Base-by-base conservation (phyloP, 1,140 invertebrate species). In the Drosophila obscura region DNA sequence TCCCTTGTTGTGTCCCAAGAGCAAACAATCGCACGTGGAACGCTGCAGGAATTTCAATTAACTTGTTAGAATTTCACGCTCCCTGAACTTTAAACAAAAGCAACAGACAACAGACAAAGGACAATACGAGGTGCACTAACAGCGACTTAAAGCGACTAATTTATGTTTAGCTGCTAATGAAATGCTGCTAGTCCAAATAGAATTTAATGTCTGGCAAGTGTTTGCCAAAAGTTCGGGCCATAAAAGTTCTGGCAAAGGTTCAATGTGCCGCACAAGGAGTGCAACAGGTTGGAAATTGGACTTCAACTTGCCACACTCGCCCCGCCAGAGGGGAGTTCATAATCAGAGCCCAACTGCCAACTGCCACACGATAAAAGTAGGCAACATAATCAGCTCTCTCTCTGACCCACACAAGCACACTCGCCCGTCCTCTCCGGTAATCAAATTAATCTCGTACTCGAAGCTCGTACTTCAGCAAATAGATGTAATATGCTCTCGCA, bases 371-470 rank as follows among this genome's bases (percentile, higher is more conserved):
- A 73, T 69, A 74, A 74, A 82, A 83, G 68, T 76, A 65, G 49
- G 46, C 77, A 28, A 13, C 35, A 39, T 35, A 49, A 55, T 49
- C 41, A 22, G 58, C 51, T n/a, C 24, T 48, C 19, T 46, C 16
- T 44, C 16, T 7, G 35, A 50, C 51, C 15, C 41, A 35, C 15
- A 11, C 35, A 45, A 19, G 7, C 19, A 28, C 13, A 9, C 35
- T n/a, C 24, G 16, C 24, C 24, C 44, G 31, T 11, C 31, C 43
- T 48, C 11, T 28, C 68, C 72, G 76, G 67, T 80, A 83, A 85
- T 85, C 81, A 84, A 85, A 77, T 84, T 85, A 84, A 85, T 85
- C 74, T 64, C 60, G 76, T 68, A 57, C 69, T 73, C 44, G 48
- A 3, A 3, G 2, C 61, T 53, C 58, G 53, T 80, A 67, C 72